Evolutionary conservation across 2,113 vertebrate genomes (phyloP).

Genomic region (Patagioenas fasciata): DNA sequence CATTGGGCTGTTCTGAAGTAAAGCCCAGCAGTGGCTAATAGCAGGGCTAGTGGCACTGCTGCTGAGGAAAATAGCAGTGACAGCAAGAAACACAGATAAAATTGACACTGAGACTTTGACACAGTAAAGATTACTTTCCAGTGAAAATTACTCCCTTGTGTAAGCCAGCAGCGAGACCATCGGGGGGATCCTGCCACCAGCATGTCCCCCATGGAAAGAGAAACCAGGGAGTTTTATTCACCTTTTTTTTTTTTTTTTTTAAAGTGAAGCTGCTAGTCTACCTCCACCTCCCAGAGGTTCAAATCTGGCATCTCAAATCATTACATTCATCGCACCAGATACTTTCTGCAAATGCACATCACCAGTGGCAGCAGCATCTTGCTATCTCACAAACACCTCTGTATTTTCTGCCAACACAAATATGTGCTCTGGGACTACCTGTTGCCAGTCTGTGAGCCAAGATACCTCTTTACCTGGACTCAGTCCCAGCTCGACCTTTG

Average conservation of each 20-base stretch:
- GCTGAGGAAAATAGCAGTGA: constrained; percentile 69
- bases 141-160: constrained; percentile 61
- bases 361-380: not conserved
- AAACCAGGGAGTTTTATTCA: not conserved
- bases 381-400: not conserved
- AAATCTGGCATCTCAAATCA: not conserved
- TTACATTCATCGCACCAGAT: not conserved
- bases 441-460: not conserved
- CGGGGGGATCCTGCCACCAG: not conserved
- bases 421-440: not conserved
- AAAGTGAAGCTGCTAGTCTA: not conserved
- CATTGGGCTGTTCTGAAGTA: constrained; percentile 27
- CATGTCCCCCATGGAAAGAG: not conserved
- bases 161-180: constrained; percentile 21
- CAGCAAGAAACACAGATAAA: constrained; percentile 58
- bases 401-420: not conserved
- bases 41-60: constrained; percentile 51
- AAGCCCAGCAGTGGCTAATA: constrained; percentile 65
- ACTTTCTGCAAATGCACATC: not conserved
- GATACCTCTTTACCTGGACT: not conserved
- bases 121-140: constrained; percentile 62
- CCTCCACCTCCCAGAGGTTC: not conserved
- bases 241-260: not conserved
- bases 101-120: constrained; percentile 53
- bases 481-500: not conserved